Evolutionary conservation across 2,113 vertebrate species (phyloP).

Genomic region (Phyllostomus hastatus): DNA sequence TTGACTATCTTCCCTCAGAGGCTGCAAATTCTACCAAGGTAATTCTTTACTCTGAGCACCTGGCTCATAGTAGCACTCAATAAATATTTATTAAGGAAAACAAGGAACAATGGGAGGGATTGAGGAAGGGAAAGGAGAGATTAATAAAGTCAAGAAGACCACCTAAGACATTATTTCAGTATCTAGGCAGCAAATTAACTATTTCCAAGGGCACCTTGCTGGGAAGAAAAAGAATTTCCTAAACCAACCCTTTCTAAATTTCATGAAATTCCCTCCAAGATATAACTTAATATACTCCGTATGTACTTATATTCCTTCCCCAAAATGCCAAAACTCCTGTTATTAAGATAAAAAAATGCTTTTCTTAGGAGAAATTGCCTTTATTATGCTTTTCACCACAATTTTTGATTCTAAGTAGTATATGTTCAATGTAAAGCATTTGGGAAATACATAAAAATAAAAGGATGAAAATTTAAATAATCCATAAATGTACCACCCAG

Average conservation of each 20-base stretch:
- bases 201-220: not conserved
- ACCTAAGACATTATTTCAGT: not conserved
- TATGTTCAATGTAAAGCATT: not conserved
- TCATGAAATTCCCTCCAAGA: not conserved
- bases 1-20: not conserved
- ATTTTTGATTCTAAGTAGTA: not conserved
- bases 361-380: not conserved
- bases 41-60: not conserved
- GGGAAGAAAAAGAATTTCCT: not conserved
- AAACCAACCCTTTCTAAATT: not conserved
- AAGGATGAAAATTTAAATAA: not conserved
- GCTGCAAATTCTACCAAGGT: not conserved
- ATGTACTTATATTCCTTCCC: not conserved
- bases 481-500: not conserved
- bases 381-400: not conserved
- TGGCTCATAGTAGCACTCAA: not conserved
- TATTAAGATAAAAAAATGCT: not conserved
- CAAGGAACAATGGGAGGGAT: not conserved
- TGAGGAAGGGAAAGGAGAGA: not conserved
- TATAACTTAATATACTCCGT: not conserved
- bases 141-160: not conserved
- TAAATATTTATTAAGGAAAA: not conserved
- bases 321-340: not conserved
- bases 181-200: not conserved
- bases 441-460: slow-evolving; percentile 13